Percentiles rank a stretch among this genome's conserved stretches.
Evolutionary conservation across 92 coral and sea anemone species (phyloP).

Genomic region (Galaxea fascicularis): DNA sequence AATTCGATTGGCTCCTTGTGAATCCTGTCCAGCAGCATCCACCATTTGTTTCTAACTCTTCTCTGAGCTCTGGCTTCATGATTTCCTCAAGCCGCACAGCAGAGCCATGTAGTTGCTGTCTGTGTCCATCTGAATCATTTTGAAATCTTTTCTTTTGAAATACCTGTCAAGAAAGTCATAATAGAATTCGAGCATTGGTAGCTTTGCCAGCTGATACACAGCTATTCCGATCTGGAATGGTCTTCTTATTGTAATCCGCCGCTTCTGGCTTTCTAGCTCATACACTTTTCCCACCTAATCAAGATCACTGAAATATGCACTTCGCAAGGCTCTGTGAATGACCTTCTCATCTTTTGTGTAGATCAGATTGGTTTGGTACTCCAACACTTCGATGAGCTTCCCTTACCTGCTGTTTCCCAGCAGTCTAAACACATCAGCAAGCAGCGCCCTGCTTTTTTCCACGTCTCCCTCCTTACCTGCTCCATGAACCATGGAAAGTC

Average conservation of each 20-base stretch:
- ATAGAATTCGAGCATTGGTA: too few species aligned
- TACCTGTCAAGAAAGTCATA: too few species aligned
- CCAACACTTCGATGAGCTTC: conserved; percentile 3
- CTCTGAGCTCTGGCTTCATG: not conserved
- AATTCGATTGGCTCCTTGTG: too few species aligned
- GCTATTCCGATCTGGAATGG: not conserved
- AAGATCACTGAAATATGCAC: not conserved
- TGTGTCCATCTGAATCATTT: not conserved
- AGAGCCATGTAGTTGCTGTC: not conserved
- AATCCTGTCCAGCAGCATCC: too few species aligned
- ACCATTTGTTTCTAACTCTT: not conserved
- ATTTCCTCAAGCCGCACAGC: not conserved
- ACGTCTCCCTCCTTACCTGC: conserved; percentile 2
- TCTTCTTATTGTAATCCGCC: too few species aligned
- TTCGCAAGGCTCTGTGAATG: not conserved
- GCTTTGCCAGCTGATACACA: too few species aligned
- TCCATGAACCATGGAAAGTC: not conserved
- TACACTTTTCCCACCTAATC: too few species aligned
- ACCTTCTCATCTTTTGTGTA: conserved; percentile 15
- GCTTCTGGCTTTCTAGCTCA: too few species aligned
- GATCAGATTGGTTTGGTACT: not conserved
- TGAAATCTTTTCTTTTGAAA: too few species aligned
- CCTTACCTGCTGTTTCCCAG: conserved; percentile 9
- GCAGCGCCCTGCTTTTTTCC: conserved; percentile 1
- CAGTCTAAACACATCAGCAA: conserved; percentile 1